A percentile compares a stretch with the other conserved stretches of the same genome.
Evolutionary conservation across 2,113 vertebrate species (phyloP).

Genomic region (Nothoprocta pentlandii): DNA sequence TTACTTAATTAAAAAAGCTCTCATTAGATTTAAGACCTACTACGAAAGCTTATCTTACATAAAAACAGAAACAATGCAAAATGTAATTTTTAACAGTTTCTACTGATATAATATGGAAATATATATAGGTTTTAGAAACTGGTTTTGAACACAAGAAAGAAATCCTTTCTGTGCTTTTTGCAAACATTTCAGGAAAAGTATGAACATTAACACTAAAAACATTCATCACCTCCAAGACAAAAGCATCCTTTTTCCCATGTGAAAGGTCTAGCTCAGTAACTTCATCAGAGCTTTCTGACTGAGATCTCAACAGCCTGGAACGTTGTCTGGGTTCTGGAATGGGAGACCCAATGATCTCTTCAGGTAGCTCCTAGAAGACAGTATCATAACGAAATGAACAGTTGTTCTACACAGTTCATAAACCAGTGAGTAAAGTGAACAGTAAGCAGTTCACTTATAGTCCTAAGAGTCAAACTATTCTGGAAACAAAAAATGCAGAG

Average conservation of each 20-base stretch:
- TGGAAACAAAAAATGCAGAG: background rate
- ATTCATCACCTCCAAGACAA: slow-evolving; percentile 91
- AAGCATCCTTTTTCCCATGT: slow-evolving; percentile 98
- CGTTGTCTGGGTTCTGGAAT: slow-evolving; percentile 94
- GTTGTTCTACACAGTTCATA: background rate
- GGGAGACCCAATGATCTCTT: slow-evolving; percentile 90
- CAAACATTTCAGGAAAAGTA: background rate
- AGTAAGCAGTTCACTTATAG: background rate
- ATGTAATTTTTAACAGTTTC: background rate
- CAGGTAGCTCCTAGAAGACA: slow-evolving; percentile 83
- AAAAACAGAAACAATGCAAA: background rate
- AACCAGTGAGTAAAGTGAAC: background rate
- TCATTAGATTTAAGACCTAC: background rate
- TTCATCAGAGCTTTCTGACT: slow-evolving; percentile 98
- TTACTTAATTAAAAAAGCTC: background rate
- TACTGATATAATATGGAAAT: background rate
- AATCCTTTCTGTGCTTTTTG: background rate
- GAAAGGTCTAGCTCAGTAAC: slow-evolving; percentile 94
- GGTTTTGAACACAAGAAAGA: background rate
- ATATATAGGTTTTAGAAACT: background rate
- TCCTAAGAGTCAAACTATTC: background rate
- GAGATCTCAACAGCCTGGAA: slow-evolving; percentile 91
- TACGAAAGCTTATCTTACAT: background rate
- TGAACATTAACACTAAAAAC: background rate
- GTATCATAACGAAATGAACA: background rate